Base-by-base conservation (phyloP, 2,888 invertebrate species). In the Chironomus riparius region DNA sequence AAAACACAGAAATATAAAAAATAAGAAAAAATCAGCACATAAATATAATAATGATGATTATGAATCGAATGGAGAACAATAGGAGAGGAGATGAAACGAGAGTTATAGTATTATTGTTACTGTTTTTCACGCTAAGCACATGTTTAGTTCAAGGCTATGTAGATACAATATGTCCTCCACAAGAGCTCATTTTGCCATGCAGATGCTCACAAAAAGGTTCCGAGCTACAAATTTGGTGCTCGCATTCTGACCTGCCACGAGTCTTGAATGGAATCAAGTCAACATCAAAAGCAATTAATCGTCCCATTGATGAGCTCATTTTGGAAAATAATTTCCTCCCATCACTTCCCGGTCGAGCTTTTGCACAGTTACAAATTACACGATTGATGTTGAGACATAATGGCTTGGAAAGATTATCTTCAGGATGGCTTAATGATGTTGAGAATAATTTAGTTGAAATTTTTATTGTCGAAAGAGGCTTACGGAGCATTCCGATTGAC, bases 161-260 rank as follows among this genome's bases (percentile, higher is more conserved):
- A 68, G 47, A 77, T 77, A 65, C 78, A 78, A 82, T 85, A 81
- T 94, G 94, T 82, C 94, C 94, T 28, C 86, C 89, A 28, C 90
- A 92, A 77, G 92, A 92, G 80, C 86, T 87, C 69, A 93, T 94
- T 80, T 83, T 91, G 77, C 94, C 94, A 24, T 94, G 94, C 82
- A 88, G 93, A 79, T 94, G 94, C 83, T 89, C 93, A 38, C 87
- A 90, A 78, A 87, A 91, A 69, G 88, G 89, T 80, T 90, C 91
- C 81, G 93, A 94, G 80, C 87, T 91, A 79, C 94, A 94, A 86
- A 91, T 94, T 86, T 94, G 94, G 94, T 95, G 95, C 82, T 94
- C 94, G n/a, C 94, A 94, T 86, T 93, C 94, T 85, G 94, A 94
- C 81, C 84, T 94, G 76, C 88, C 90, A 4, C 90, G 90, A 81